These are phyloP conservation scores for Drosophila ochracea DNA, from an alignment of 2,888 invertebrate genomes.

Conservation along the genomic window DNA sequence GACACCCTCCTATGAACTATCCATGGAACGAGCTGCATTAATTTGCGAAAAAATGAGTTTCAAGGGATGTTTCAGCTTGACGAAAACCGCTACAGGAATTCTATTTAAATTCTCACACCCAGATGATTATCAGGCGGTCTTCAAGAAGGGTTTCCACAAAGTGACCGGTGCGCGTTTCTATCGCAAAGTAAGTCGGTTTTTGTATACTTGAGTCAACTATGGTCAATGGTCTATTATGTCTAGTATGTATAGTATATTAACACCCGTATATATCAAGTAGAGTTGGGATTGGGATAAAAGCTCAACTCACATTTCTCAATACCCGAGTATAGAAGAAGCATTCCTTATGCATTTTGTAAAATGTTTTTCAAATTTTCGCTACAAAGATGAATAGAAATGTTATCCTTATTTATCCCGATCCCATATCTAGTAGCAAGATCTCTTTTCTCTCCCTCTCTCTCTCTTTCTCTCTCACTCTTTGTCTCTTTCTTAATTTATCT, in stretches of 20 bases:
- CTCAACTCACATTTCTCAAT: neutral
- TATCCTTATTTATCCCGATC: constrained; percentile 1
- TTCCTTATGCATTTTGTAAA: neutral
- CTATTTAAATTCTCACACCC: constrained; percentile 95
- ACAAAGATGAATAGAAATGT: neutral
- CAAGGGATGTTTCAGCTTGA: constrained; percentile 93
- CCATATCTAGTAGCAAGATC: neutral
- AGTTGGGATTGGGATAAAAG: constrained; percentile 4
- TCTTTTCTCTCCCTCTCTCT: neutral
- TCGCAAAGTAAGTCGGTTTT: constrained; percentile 89
- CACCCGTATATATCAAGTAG: constrained; percentile 1
- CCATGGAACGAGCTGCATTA: constrained; percentile 93
- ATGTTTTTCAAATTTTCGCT: neutral
- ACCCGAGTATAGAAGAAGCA: too few species aligned
- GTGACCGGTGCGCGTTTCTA: constrained; percentile 94
- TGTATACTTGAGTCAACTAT: neutral
- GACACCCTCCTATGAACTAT: constrained; percentile 94
- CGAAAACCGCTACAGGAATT: constrained; percentile 95
- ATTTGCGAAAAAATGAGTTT: constrained; percentile 96
- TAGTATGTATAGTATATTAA: constrained; percentile 3
- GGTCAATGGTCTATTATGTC: neutral
- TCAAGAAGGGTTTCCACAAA: constrained; percentile 94
- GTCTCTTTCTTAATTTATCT: neutral
- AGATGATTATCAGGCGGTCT: constrained; percentile 94
- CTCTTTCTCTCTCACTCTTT: neutral